Conservation (phyloP, 2,113 vertebrate genomes). For the Centropus bengalensis region DNA sequence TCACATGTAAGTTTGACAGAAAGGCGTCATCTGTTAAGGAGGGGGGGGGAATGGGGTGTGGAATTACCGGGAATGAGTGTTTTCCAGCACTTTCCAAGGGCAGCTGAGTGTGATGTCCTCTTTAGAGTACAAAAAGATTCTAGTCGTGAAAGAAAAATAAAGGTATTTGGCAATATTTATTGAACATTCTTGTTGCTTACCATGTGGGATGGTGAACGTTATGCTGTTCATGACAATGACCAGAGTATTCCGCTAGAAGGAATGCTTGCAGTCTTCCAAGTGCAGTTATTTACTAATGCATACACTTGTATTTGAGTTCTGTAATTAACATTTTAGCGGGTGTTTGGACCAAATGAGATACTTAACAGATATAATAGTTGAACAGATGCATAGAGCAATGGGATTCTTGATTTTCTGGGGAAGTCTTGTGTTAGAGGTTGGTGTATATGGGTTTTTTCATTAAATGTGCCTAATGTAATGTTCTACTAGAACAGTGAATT, state of each 20-base stretch:
- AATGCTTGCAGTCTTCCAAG: background rate
- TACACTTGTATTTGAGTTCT: conserved; percentile 25
- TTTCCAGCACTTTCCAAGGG: conserved; percentile 10
- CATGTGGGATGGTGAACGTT: background rate
- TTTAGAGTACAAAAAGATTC: background rate
- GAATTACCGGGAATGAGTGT: background rate
- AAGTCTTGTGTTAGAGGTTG: background rate
- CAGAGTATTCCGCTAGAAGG: background rate
- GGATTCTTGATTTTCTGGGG: conserved; percentile 11
- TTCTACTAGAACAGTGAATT: background rate
- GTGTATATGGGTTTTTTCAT: background rate
- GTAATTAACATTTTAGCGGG: conserved; percentile 52
- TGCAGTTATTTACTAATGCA: background rate
- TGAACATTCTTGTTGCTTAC: background rate
- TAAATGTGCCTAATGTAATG: background rate
- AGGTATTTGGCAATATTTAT: background rate
- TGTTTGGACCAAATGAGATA: conserved; percentile 29
- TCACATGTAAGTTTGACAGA: conserved; percentile 53
- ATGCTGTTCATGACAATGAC: background rate
- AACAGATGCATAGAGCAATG: conserved; percentile 2
- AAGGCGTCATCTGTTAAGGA: background rate
- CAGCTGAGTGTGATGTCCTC: background rate
- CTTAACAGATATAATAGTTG: background rate
- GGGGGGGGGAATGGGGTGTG: background rate
- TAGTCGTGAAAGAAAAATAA: background rate